Conservation (phyloP, 2,888 invertebrate genomes). For the Athalia circularis region DNA sequence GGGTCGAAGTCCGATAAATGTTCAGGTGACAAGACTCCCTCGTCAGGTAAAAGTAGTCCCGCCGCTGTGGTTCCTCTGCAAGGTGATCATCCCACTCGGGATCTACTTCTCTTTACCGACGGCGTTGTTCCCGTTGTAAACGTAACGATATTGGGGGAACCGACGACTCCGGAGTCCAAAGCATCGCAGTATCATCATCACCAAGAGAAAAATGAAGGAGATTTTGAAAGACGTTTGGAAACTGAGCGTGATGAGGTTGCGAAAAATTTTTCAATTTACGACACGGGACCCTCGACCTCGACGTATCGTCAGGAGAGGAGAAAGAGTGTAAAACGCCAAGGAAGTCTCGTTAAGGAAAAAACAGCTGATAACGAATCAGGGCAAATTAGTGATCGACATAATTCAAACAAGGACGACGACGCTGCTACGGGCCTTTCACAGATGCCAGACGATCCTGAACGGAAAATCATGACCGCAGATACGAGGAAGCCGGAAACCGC, state of each 20-base stretch:
- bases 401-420: neutral
- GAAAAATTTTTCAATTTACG: slow-evolving; percentile 25
- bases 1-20: slow-evolving; percentile 47
- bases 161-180: slow-evolving; percentile 8
- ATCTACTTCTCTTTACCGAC: slow-evolving; percentile 4
- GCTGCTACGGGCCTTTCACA: neutral
- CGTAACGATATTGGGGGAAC: slow-evolving; percentile 25
- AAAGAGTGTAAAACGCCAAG: slow-evolving; percentile 38
- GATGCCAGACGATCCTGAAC: neutral
- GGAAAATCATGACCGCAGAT: neutral
- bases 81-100: neutral
- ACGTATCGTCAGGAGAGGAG: slow-evolving; percentile 22
- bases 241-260: slow-evolving; percentile 15
- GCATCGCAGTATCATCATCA: neutral
- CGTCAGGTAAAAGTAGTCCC: neutral
- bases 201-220: neutral
- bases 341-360: slow-evolving; percentile 43
- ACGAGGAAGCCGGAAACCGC: slow-evolving; percentile 56
- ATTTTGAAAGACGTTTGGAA: slow-evolving; percentile 1
- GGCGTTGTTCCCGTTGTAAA: slow-evolving; percentile 33
- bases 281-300: slow-evolving; percentile 40
- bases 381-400: neutral
- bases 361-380: neutral
- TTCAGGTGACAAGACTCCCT: slow-evolving; percentile 44
- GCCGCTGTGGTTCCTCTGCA: neutral